These are phyloP conservation scores for Mimas tiliae DNA, from an alignment of 2,888 invertebrate genomes.

Conservation along the genomic window DNA sequence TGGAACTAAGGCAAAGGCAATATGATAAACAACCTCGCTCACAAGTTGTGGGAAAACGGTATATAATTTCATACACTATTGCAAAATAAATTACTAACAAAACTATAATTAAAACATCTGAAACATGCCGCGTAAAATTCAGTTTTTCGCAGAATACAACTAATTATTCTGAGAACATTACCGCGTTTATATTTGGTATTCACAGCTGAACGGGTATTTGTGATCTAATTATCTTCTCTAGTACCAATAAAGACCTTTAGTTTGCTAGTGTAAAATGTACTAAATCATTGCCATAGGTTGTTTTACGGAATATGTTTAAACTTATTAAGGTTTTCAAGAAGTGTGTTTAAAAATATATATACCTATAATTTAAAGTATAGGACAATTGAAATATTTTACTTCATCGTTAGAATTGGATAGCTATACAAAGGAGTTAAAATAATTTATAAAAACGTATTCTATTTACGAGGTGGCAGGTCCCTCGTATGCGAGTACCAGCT, in stretches of 20 bases:
- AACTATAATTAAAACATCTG: constrained; percentile 28
- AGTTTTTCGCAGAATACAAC: constrained; percentile 23
- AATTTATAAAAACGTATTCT: no score
- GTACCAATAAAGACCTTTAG: background rate
- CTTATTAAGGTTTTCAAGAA: no score
- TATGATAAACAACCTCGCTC: background rate
- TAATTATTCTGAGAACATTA: constrained; percentile 22
- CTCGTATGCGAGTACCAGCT: no score
- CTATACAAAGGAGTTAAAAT: no score
- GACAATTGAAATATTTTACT: no score
- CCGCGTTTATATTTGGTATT: background rate
- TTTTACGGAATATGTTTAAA: no score
- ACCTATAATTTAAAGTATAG: no score
- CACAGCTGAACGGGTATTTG: constrained; percentile 3
- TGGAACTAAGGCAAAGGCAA: background rate
- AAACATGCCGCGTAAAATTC: constrained; percentile 23
- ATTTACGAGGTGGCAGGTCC: no score
- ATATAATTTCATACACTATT: constrained; percentile 22
- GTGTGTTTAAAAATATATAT: no score
- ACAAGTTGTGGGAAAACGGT: constrained; percentile 24
- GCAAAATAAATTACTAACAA: constrained; percentile 29
- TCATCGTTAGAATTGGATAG: no score
- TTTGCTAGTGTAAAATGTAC: background rate
- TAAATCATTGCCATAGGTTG: no score
- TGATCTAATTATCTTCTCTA: background rate